Conservation (phyloP, 2,888 invertebrate genomes). For the Conistra vaccinii region DNA sequence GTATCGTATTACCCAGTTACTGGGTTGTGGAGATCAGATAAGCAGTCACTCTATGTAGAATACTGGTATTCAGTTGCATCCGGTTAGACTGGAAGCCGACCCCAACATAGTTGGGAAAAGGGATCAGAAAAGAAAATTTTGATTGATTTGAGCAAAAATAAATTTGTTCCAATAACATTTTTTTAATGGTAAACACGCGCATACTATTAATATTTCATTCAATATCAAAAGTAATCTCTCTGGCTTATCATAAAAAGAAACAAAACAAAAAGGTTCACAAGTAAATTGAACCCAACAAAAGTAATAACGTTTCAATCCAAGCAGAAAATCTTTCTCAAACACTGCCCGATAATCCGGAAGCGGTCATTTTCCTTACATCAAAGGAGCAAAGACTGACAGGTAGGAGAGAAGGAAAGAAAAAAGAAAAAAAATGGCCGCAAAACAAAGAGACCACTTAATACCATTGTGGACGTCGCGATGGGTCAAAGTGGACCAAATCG, state of each 20-base stretch:
- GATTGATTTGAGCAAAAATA: not conserved
- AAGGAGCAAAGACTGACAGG: slow-evolving; percentile 62
- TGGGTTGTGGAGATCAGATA: no score
- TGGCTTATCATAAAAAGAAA: slow-evolving; percentile 18
- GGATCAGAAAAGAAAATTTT: not conserved
- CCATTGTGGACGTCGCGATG: slow-evolving; percentile 71
- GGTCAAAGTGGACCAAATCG: slow-evolving; percentile 78
- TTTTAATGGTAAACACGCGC: not conserved
- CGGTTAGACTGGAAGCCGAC: no score
- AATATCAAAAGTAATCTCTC: slow-evolving; percentile 46
- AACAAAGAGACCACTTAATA: slow-evolving; percentile 73
- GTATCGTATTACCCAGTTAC: no score
- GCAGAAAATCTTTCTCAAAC: slow-evolving; percentile 49
- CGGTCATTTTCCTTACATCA: slow-evolving; percentile 65
- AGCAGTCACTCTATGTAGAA: no score
- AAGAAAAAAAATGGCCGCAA: slow-evolving; percentile 55
- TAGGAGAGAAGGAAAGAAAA: slow-evolving; percentile 27
- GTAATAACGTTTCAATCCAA: slow-evolving; percentile 49
- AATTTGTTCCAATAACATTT: not conserved
- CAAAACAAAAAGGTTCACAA: slow-evolving; percentile 37
- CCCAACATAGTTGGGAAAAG: no score
- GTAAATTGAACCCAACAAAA: slow-evolving; percentile 46
- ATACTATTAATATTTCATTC: slow-evolving; percentile 28
- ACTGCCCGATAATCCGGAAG: slow-evolving; percentile 59
- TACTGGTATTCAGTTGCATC: no score